A percentile compares a stretch with the other conserved stretches of the same genome.
Conservation (phyloP, 2,888 invertebrate genomes). For the Adelognathus sp. region DNA sequence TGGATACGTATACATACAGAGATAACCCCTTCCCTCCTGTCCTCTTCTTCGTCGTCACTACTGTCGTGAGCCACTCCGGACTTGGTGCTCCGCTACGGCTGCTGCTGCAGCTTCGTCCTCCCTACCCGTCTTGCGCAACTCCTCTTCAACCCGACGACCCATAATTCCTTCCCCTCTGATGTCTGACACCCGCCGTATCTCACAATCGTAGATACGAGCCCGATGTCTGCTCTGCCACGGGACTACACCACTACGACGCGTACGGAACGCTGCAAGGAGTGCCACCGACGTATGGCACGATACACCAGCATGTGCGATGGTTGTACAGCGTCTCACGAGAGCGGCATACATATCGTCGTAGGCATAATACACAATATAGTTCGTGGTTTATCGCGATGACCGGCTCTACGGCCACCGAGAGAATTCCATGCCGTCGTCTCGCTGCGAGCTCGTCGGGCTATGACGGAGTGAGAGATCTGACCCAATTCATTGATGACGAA, state of each 20-base stretch:
- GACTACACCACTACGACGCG: conserved; percentile 44
- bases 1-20: background rate
- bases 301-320: conserved; percentile 12
- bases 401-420: conserved; percentile 33
- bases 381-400: conserved; percentile 40
- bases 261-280: conserved; percentile 40
- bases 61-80: conserved; percentile 28
- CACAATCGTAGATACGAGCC: conserved; percentile 72
- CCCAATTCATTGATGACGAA: conserved; percentile 54
- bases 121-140: conserved; percentile 61
- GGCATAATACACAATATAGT: background rate
- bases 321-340: conserved; percentile 8
- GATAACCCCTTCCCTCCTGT: background rate
- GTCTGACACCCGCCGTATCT: conserved; percentile 70
- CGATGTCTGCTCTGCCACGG: conserved; percentile 59
- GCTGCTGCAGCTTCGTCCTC: conserved; percentile 56
- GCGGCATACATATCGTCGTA: background rate
- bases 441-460: background rate
- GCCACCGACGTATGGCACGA: background rate
- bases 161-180: conserved; percentile 65
- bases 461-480: conserved; percentile 46
- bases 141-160: conserved; percentile 65
- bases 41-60: conserved; percentile 48
- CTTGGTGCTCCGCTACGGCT: conserved; percentile 38
- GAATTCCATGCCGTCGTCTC: conserved; percentile 32